Base-by-base conservation (phyloP, 2,113 vertebrate genomes). In the Bufo gargarizans region DNA sequence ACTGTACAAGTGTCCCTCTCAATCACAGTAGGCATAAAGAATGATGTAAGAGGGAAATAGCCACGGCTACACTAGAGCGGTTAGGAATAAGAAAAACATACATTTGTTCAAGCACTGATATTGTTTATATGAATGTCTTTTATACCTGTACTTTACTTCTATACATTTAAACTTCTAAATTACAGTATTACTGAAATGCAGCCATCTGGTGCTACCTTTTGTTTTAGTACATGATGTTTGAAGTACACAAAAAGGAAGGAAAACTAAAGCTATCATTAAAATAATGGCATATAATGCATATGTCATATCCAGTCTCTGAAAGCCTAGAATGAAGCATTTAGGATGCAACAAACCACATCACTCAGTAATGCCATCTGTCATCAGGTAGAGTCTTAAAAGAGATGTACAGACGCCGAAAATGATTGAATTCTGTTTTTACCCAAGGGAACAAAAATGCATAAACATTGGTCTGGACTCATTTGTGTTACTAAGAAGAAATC, bases 291-390 rank as follows among this genome's bases (percentile, higher is more conserved):
- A 47, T 82, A 61, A 82, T 82, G 80, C 80, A 82, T 63, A 83
- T 53, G 22, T 6, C 43, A 67, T 45, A 82, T 33, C 45, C 17
- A 65, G 58, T 50, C 58, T 83, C 33, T 63, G 61, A 67, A 67
- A 83, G 50, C 6, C 20, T 13, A 69, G 49, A 67, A 83, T 22
- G 45, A 65, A 67, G 33, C 8, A 82, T 67, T 82, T 49, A 50
- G 59, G 67, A 82, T 82, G 63, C 61, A 69, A 61, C 63, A 69
- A 67, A 49, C 81, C 6, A 50, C 63, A 67, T 69, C 61, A 83
- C 81, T 83, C 16, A 65, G 61, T n/a, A 67, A n/a, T 67, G n/a
- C 81, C 81, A 83, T 83, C 81, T 83, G 81, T 83, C 81, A 67
- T 67, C 47, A 83, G 20, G 14, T 47, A n/a, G 17, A 82, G 45